These are phyloP conservation scores for Carabus problematicus DNA, from an alignment of 2,888 invertebrate genomes.

Conservation along the genomic window DNA sequence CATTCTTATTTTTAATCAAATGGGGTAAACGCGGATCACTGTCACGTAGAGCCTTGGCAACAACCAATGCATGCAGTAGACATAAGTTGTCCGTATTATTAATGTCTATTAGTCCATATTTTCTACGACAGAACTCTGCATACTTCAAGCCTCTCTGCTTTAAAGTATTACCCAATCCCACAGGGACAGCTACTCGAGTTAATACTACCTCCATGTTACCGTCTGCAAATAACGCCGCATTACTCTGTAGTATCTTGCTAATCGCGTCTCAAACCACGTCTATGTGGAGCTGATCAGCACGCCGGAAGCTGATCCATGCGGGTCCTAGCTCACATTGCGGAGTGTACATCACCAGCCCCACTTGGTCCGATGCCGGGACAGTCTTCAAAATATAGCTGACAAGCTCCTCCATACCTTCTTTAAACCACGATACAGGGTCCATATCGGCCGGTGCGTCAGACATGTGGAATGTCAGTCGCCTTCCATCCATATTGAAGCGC, in stretches of 20 bases:
- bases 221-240: no score
- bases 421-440: constrained; percentile 6
- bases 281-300: constrained; percentile 22
- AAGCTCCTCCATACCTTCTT: neutral
- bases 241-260: no score
- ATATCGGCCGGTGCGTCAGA: neutral
- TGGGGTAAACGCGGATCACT: constrained; percentile 36
- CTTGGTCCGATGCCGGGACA: neutral
- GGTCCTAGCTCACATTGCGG: constrained; percentile 1
- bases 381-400: neutral
- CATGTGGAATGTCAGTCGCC: constrained; percentile 2
- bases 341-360: constrained; percentile 1
- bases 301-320: constrained; percentile 17
- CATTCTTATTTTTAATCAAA: constrained; percentile 30
- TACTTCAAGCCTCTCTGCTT: constrained; percentile 23
- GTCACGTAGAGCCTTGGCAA: constrained; percentile 33
- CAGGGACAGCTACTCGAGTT: no score
- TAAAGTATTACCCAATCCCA: constrained; percentile 22
- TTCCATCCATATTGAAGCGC: constrained; percentile 14
- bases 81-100: constrained; percentile 46
- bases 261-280: no score
- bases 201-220: no score
- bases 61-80: constrained; percentile 43
- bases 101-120: constrained; percentile 35
- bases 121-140: constrained; percentile 37